These are phyloP conservation scores for Onychostoma macrolepis DNA, from an alignment of 2,113 vertebrate species.

Conservation along the genomic window DNA sequence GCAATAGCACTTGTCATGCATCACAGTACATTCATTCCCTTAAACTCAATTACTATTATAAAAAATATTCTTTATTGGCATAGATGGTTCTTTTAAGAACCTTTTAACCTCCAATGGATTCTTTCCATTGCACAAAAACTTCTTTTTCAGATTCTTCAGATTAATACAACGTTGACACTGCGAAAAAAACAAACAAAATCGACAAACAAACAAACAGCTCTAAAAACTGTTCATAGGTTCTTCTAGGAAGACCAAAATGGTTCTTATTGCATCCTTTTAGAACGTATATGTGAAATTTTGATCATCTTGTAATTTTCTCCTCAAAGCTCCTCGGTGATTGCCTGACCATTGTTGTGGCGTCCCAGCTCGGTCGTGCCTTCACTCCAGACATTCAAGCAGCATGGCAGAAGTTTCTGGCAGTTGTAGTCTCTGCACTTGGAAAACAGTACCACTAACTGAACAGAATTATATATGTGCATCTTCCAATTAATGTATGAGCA, in stretches of 20 bases:
- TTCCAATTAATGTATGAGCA: not conserved
- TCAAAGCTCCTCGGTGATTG: constrained; percentile 56
- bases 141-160: too few species aligned
- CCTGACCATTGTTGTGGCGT: constrained; percentile 42
- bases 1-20: too few species aligned
- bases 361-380: constrained; percentile 39
- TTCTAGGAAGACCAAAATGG: too few species aligned
- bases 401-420: constrained; percentile 59
- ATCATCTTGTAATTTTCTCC: not conserved
- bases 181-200: too few species aligned
- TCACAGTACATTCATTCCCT: not conserved
- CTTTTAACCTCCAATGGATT: too few species aligned
- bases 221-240: too few species aligned
- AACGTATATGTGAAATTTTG: not conserved
- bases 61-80: too few species aligned
- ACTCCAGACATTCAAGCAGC: constrained; percentile 56
- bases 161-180: too few species aligned
- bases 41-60: not conserved
- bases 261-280: too few species aligned
- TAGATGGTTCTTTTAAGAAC: too few species aligned
- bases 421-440: constrained; percentile 49
- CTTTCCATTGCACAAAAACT: too few species aligned
- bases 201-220: too few species aligned
- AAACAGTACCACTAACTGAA: constrained; percentile 55
- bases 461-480: not conserved